These are phyloP conservation scores for Calephelis perditalis DNA, from an alignment of 2,888 invertebrate species.

Conservation along the genomic window DNA sequence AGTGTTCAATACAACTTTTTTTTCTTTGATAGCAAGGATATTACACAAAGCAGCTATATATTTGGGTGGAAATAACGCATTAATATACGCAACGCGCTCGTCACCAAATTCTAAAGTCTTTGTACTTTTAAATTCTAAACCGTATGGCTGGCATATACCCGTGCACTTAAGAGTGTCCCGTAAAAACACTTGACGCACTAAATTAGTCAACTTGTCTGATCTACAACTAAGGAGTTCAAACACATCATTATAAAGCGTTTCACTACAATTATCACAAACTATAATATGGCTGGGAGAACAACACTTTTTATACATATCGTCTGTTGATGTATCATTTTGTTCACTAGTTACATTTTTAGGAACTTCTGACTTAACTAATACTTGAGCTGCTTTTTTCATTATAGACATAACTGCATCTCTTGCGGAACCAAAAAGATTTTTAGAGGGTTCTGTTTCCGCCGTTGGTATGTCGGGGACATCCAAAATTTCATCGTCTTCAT, in stretches of 20 bases:
- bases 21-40: conserved; percentile 82
- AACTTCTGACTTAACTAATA: conserved; percentile 84
- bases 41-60: conserved; percentile 89
- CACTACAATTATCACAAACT: conserved; percentile 86
- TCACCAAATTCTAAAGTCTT: conserved; percentile 69
- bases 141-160: conserved; percentile 78
- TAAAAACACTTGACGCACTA: conserved; percentile 80
- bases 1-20: conserved; percentile 81
- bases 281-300: conserved; percentile 86
- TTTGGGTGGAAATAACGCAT: conserved; percentile 81
- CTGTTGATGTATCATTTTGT: conserved; percentile 63
- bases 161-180: conserved; percentile 79
- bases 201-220: conserved; percentile 75
- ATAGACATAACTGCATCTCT: conserved; percentile 94
- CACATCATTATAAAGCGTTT: conserved; percentile 83
- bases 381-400: conserved; percentile 94
- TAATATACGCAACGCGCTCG: conserved; percentile 76
- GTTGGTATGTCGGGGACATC: conserved; percentile 73
- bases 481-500: conserved; percentile 82
- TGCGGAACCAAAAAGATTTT: conserved; percentile 90
- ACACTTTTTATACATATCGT: conserved; percentile 75
- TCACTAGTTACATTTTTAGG: conserved; percentile 78
- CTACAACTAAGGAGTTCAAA: conserved; percentile 87
- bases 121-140: conserved; percentile 80
- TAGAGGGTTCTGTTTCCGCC: conserved; percentile 73